phyloP scores from a whole-genome alignment of 1,140 invertebrate species.

The Calliphora vicina region DNA sequence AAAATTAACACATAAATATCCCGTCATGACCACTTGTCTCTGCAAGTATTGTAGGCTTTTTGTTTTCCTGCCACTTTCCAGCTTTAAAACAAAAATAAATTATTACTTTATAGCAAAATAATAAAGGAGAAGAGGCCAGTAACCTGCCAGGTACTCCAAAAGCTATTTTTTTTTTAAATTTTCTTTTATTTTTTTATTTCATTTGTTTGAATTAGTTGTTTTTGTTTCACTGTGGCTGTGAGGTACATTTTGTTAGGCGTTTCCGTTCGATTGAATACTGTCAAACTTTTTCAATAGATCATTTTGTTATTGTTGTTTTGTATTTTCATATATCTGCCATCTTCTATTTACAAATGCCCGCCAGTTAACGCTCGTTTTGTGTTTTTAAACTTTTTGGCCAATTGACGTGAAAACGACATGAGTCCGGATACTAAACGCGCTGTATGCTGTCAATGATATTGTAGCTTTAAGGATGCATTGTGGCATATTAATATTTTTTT shows the following conservation, averaged over 20 bases:
- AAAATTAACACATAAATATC: slow-evolving; percentile 34
- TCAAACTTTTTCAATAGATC: slow-evolving; percentile 15
- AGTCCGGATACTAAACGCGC: slow-evolving; percentile 28
- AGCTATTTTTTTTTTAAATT: background rate
- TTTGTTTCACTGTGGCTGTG: background rate
- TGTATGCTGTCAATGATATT: slow-evolving; percentile 5
- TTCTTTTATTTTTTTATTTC: background rate
- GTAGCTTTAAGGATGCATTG: background rate
- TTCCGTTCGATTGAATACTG: slow-evolving; percentile 26
- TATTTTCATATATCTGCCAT: background rate
- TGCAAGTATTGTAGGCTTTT: background rate
- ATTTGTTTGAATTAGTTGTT: background rate
- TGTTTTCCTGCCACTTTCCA: background rate
- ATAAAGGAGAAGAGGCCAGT: background rate
- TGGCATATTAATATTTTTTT: background rate
- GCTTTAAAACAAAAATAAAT: background rate
- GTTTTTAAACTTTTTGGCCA: slow-evolving; percentile 15
- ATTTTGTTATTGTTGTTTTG: background rate
- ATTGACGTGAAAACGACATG: slow-evolving; percentile 31
- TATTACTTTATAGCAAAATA: background rate
- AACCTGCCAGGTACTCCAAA: background rate
- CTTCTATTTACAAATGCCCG: background rate
- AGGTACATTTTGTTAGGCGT: slow-evolving; percentile 1
- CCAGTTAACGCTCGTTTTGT: background rate
- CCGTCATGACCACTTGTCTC: slow-evolving; percentile 30